Evolutionary conservation across 2,888 invertebrate species (phyloP), one percentile per base, ranked within the genome.

Genomic region (Callimorpha dominula): DNA sequence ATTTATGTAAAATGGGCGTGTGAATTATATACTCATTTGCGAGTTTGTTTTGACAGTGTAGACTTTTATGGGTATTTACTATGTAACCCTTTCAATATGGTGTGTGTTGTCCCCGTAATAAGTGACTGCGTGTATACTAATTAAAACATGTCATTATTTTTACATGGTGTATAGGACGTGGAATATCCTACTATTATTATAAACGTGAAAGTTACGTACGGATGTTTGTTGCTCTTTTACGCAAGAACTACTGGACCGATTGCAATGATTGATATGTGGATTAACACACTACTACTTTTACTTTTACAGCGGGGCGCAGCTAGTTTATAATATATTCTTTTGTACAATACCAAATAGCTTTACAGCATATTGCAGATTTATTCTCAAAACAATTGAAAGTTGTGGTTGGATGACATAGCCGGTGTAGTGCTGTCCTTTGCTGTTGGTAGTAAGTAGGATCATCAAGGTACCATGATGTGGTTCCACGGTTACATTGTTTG

Each of bases 31-130:
- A 71, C 57, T 71, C 65, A 71, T 74, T 71, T 65, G 15, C 20
- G 46, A 57, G 60, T 74, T 71, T 71, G 68, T 74, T 74, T 68
- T 74, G 68, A 71, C 71, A 74, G 71, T 60, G 60, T 20, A 31
- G 60, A 74, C 68, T 65, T 74, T 74, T 71, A 68, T 74, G 54
- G 71, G 46, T 64, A 65, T 74, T 71, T 60, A 67, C 63, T 57
- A 42, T 50, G 54, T 50, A 40, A 71, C 71, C 71, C 65, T 71
- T 52, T 60, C 70, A 71, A 73, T 67, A 67, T 67, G 11, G 54
- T 67, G 63, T 54, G 63, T 40, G 60, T 17, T n/a, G 20, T 65
- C 57, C 71, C 72, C 54, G 50, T 9, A 63, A 68, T 46, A 66
- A 15, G 40, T 43, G 49, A 65, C 52, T 52, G 42, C 60, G 40